Percentiles rank a stretch among this genome's conserved stretches.
Evolutionary conservation across 2,113 vertebrate genomes (phyloP).

Genomic region (Lontra canadensis): DNA sequence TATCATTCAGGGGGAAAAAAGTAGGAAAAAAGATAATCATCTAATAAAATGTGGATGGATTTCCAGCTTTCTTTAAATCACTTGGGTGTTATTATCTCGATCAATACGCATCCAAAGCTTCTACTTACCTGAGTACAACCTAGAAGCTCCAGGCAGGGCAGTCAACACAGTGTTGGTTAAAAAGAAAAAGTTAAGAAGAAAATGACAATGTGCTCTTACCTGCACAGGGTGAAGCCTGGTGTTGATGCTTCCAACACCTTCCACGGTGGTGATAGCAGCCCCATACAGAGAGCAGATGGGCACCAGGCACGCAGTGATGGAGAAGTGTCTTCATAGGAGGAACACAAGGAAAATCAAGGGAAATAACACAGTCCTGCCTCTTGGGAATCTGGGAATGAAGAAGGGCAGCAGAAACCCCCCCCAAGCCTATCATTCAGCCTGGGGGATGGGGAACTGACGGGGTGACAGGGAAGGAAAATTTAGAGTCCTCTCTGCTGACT

Average conservation of each 20-base stretch:
- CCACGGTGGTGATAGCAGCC: slow-evolving; percentile 89
- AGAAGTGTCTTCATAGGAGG: slow-evolving; percentile 84
- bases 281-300: slow-evolving; percentile 89
- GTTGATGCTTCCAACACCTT: slow-evolving; percentile 89
- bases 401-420: background rate
- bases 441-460: too few species aligned
- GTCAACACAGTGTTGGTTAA: background rate
- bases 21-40: background rate
- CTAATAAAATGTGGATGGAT: background rate
- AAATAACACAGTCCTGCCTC: background rate
- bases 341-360: background rate
- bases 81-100: background rate
- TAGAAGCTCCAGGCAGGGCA: background rate
- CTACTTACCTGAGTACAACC: background rate
- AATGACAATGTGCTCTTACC: slow-evolving; percentile 74
- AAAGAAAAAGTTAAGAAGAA: background rate
- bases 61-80: background rate
- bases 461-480: background rate
- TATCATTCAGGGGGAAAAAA: slow-evolving; percentile 13
- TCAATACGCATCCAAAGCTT: background rate
- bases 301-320: slow-evolving; percentile 88
- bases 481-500: background rate
- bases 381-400: background rate
- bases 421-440: background rate
- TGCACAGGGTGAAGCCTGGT: slow-evolving; percentile 90